A percentile compares a stretch with the other conserved stretches of the same genome.
Evolutionary conservation across 1,140 invertebrate species (phyloP).

Genomic region (Vanessa atalanta): DNA sequence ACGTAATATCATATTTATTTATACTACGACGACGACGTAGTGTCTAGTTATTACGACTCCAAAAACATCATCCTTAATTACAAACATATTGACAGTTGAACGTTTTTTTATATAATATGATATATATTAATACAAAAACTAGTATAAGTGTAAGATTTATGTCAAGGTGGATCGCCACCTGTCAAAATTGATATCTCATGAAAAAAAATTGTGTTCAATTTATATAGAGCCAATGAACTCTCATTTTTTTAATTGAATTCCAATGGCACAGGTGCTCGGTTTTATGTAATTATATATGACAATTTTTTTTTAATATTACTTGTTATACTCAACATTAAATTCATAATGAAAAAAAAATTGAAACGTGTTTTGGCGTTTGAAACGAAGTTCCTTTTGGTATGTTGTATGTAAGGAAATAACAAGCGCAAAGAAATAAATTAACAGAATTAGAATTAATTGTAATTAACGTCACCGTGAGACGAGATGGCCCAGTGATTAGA

Average conservation of each 20-base stretch:
- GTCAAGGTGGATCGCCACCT: conserved; percentile 25
- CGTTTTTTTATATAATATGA: conserved; percentile 2
- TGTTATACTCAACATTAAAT: no score
- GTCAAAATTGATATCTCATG: conserved; percentile 15
- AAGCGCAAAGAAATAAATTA: no score
- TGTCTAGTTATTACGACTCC: no score
- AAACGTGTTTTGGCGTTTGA: no score
- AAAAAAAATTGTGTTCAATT: conserved; percentile 14
- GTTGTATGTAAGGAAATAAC: no score
- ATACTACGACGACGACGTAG: no score
- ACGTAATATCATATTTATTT: no score
- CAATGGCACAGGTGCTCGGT: neutral
- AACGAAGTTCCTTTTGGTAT: no score
- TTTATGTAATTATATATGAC: neutral
- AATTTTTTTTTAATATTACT: neutral
- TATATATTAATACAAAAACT: conserved; percentile 10
- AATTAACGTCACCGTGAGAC: no score
- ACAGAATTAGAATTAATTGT: no score
- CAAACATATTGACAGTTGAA: neutral
- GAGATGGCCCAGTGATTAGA: no score
- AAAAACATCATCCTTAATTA: neutral
- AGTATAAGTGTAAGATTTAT: conserved; percentile 4
- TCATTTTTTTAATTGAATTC: neutral
- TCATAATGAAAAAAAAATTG: no score
- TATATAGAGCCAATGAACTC: neutral